Percentiles rank a stretch among this genome's conserved stretches.
Conservation (phyloP, 2,113 vertebrate species). For the Mola mola region DNA sequence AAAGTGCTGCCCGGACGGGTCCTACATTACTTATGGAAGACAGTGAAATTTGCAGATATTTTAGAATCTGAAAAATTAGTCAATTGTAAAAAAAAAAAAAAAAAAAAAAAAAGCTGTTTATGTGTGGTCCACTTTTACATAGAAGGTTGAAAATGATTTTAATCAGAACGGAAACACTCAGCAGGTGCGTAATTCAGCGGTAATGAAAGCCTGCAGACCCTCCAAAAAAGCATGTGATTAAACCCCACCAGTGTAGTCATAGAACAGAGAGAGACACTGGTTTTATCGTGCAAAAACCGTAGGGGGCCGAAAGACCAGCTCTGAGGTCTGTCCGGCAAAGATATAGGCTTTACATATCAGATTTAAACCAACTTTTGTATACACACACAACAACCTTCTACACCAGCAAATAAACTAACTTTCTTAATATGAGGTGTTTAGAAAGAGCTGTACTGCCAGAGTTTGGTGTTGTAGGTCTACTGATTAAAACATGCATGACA, state of each 20-base stretch:
- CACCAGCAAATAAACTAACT: constrained; percentile 4
- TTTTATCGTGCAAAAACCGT: constrained; percentile 78
- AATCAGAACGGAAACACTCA: constrained; percentile 13
- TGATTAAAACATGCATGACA: neutral
- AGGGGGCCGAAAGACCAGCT: constrained; percentile 59
- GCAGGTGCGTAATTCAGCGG: constrained; percentile 20
- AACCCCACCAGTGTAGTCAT: constrained; percentile 31
- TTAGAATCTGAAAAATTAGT: too few species aligned
- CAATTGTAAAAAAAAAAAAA: too few species aligned
- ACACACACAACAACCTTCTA: constrained; percentile 51
- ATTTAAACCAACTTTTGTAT: constrained; percentile 30
- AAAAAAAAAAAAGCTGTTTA: too few species aligned
- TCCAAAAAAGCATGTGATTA: constrained; percentile 38
- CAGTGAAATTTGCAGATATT: too few species aligned
- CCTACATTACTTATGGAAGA: too few species aligned
- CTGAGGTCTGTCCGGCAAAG: constrained; percentile 54
- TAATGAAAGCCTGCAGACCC: constrained; percentile 18
- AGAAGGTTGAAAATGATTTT: neutral
- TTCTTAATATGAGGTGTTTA: neutral
- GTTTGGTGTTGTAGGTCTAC: neutral
- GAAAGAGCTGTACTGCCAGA: neutral
- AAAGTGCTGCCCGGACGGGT: too few species aligned
- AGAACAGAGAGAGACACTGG: constrained; percentile 35
- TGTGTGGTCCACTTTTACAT: neutral
- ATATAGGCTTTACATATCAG: constrained; percentile 69